Evolutionary conservation across 2,797 vertebrate species (phyloP), one percentile per base, ranked within the genome.

Genomic region (Florisuga fusca): DNA sequence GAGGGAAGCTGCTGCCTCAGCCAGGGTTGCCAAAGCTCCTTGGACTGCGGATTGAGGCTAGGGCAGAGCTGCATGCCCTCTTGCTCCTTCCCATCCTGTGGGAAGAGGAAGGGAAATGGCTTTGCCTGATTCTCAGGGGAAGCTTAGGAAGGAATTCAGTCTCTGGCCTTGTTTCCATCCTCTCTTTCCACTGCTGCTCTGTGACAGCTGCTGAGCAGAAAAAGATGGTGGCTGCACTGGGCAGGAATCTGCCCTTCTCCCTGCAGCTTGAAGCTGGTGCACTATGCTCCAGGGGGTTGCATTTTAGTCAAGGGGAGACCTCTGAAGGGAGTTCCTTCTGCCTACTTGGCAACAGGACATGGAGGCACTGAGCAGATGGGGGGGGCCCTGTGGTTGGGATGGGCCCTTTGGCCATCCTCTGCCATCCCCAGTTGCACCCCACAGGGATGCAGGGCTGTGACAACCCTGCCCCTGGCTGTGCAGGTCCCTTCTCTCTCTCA

Each of bases 101-200:
- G 75, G 84, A 87, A 95, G 78, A 89, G 58, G 74, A 90, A 79
- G 43, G 61, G 63, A 91, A 74, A 36, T 23, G 50, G 72, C 61
- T 93, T 67, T 87, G 68, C 31, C 1, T 5, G 78, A 48, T 76
- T 64, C 66, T 84, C n/a, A 2, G 10, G 61, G 79, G 92, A 68
- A 19, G 31, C 68, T 91, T 66, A 36, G 74, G 71, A 45, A 93
- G 89, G 71, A 93, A 84, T 93, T 91, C 31, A 2, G 75, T 72
- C 53, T 20, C 18, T 1, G 1, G 81, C 62, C 71, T 51, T 82
- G n/a, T 87, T 94, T 91, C 89, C 38, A 19, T 77, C 17, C 50
- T 54, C 57, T 43, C 27, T 78, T 59, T 63, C 72, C 58, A 15
- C 25, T 1, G 2, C 46, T 58, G 78, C 59, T 38, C 84, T 27